Base-by-base conservation (phyloP, 2,888 invertebrate genomes). In the Sminthurinus aureus region DNA sequence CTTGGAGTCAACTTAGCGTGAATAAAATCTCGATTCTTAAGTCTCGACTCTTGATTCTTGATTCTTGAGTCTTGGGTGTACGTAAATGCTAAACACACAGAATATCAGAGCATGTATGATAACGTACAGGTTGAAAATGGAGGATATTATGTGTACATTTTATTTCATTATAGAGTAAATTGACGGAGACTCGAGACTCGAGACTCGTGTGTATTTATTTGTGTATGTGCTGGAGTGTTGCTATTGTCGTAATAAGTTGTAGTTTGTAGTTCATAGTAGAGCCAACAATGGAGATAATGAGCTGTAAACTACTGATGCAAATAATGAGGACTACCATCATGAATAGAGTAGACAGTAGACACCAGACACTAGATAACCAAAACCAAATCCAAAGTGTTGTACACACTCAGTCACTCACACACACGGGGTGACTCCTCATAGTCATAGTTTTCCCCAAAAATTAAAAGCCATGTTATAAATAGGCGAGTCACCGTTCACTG, bases 231-330 rank as follows among this genome's bases (percentile, higher is more conserved):
- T 71, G 67, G 80, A 73, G 73, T 81, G 73, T 73, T 73, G 58
- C 80, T 73, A 81, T 71, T 81, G 73, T 81, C 73, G 73, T 73
- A 81, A 50, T 51, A 51, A n/a, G 38, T 38, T 12, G 13, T 74
- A 74, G n/a, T 58, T 20, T 51, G 26, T 24, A 24, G 67, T n/a
- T 11, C 0, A 51, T 51, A 75, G 75, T 51, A 20, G 75, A 12
- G 38, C 69, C 38, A n/a, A 82, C 82, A 82, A 82, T 82, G 82
- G 82, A 69, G 82, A 82, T 82, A 82, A 82, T 67, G 82, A 82
- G 82, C 82, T 77, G 82, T 82, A 82, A 82, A 77, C 77, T 82
- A 58, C 77, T 77, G 38, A 77, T 82, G 77, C 82, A 82, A 82
- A 82, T 82, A 82, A 82, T 81, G 73, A 81, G 22, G 80, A 69